A percentile compares a stretch with the other conserved stretches of the same genome.
Evolutionary conservation across 2,113 vertebrate species (phyloP).

Genomic region (Phylloscopus trochiloides): DNA sequence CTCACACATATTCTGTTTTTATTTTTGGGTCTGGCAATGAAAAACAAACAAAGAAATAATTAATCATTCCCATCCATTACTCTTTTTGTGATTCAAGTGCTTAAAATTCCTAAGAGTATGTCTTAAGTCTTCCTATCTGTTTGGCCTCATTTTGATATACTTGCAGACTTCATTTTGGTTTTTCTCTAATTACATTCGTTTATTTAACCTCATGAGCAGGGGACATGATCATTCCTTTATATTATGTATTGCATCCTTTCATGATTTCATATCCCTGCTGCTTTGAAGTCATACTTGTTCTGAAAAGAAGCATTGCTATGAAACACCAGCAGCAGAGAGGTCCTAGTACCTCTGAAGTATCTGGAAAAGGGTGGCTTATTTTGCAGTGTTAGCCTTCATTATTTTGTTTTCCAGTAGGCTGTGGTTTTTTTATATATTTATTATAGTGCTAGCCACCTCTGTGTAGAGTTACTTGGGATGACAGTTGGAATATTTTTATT

Average conservation of each 20-base stretch:
- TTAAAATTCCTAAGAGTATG: conserved; percentile 80
- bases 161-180: conserved; percentile 88
- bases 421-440: neutral
- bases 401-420: conserved; percentile 61
- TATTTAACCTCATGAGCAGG: conserved; percentile 79
- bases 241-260: conserved; percentile 71
- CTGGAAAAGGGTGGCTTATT: conserved; percentile 69
- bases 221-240: conserved; percentile 77
- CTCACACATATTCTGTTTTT: conserved; percentile 73
- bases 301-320: conserved; percentile 54
- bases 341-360: neutral
- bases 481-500: neutral
- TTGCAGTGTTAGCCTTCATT: conserved; percentile 54
- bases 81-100: conserved; percentile 81
- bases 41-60: conserved; percentile 71
- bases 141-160: conserved; percentile 85
- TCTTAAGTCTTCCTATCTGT: conserved; percentile 81
- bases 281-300: conserved; percentile 71
- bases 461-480: neutral
- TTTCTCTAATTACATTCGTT: conserved; percentile 83
- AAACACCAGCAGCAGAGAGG: conserved; percentile 50
- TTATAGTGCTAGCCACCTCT: conserved; percentile 32
- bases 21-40: conserved; percentile 85
- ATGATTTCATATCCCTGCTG: conserved; percentile 73
- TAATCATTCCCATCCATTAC: conserved; percentile 82